Evolutionary conservation across 2,797 vertebrate genomes (phyloP).

Genomic region (Tenualosa thibaudeaui): DNA sequence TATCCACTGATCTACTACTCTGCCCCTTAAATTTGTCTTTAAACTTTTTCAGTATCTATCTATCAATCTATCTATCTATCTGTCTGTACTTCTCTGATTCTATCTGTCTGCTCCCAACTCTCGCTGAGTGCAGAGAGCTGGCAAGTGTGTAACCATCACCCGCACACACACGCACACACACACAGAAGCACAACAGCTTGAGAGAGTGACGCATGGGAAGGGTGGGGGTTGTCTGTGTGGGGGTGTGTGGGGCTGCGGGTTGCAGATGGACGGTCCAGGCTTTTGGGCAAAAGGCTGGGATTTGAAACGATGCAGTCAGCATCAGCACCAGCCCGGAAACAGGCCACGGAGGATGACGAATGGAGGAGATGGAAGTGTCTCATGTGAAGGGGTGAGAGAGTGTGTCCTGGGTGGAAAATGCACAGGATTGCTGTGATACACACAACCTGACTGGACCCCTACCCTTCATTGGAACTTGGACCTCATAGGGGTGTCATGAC

Average conservation of each 20-base stretch:
- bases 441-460: background rate
- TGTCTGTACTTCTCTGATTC: background rate
- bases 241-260: slow-evolving; percentile 36
- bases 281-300: slow-evolving; percentile 66
- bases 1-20: background rate
- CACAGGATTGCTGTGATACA: background rate
- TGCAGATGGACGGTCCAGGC: slow-evolving; percentile 54
- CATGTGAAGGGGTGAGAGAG: background rate
- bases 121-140: background rate
- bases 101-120: background rate
- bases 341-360: slow-evolving; percentile 45
- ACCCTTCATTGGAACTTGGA: background rate
- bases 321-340: slow-evolving; percentile 57
- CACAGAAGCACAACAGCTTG: slow-evolving; percentile 55
- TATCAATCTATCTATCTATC: background rate
- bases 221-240: background rate
- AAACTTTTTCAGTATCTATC: background rate
- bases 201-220: slow-evolving; percentile 52
- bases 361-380: slow-evolving; percentile 50
- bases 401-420: background rate
- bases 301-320: slow-evolving; percentile 63
- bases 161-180: slow-evolving; percentile 35
- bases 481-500: background rate
- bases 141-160: background rate
- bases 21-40: too few relatives aligned